These are phyloP conservation scores for Drosophila leonis DNA, from an alignment of 2,888 invertebrate species.

Conservation along the genomic window DNA sequence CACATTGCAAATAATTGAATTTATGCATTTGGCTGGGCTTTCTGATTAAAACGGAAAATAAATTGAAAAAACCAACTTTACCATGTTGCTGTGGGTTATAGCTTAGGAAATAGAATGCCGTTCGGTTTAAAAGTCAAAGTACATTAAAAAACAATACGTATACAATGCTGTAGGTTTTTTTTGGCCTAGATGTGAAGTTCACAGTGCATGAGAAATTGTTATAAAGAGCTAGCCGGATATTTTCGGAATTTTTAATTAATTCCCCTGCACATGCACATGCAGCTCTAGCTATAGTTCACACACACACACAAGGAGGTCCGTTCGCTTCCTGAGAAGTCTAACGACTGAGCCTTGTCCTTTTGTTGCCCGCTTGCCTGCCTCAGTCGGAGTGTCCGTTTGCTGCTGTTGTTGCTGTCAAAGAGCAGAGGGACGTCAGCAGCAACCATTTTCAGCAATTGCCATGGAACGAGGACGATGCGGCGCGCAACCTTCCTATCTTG, in stretches of 20 bases:
- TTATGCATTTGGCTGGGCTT: slow-evolving; percentile 38
- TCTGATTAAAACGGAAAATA: slow-evolving; percentile 21
- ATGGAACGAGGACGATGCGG: slow-evolving; percentile 56
- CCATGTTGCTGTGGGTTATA: slow-evolving; percentile 8
- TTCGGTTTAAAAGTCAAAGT: slow-evolving; percentile 60
- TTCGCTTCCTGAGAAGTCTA: slow-evolving; percentile 69
- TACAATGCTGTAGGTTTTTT: slow-evolving; percentile 42
- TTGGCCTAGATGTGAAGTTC: slow-evolving; percentile 58
- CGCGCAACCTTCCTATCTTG: slow-evolving; percentile 21
- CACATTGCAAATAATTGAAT: slow-evolving; percentile 18
- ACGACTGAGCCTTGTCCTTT: slow-evolving; percentile 62
- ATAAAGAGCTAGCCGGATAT: slow-evolving; percentile 80
- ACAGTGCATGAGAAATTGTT: slow-evolving; percentile 73
- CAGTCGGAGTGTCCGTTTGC: slow-evolving; percentile 56
- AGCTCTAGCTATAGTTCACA: slow-evolving; percentile 26
- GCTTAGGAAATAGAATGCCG: slow-evolving; percentile 37
- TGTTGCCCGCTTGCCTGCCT: slow-evolving; percentile 37
- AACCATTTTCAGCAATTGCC: slow-evolving; percentile 81
- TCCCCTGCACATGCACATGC: slow-evolving; percentile 53
- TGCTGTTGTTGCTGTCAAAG: slow-evolving; percentile 53
- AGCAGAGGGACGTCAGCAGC: slow-evolving; percentile 51
- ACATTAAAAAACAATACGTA: slow-evolving; percentile 50
- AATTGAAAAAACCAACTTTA: slow-evolving; percentile 30
- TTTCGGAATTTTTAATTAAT: slow-evolving; percentile 83
- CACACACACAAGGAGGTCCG: slow-evolving; percentile 19